Evolutionary conservation across 2,113 vertebrate species (phyloP).

Genomic region (Mohoua ochrocephala): DNA sequence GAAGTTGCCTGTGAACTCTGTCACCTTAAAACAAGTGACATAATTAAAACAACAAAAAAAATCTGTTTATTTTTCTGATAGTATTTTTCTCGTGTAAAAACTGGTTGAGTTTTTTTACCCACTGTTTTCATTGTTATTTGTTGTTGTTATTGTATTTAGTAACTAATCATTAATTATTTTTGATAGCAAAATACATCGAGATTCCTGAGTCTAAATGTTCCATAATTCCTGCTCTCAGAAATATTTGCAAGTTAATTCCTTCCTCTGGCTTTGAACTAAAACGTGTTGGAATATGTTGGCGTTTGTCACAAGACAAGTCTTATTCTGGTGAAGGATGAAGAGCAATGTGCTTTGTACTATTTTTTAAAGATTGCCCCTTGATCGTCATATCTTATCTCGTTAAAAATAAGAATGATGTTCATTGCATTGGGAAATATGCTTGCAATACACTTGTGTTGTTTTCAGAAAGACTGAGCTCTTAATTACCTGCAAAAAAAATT

Average conservation of each 20-base stretch:
- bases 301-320: background rate
- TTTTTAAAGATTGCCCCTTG: background rate
- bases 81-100: background rate
- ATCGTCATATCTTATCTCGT: background rate
- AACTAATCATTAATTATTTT: background rate
- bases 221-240: background rate
- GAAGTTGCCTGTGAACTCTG: background rate
- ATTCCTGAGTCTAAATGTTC: background rate
- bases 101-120: accelerated
- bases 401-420: background rate
- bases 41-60: background rate
- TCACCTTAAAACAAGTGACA: background rate
- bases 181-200: background rate
- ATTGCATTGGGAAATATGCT: background rate
- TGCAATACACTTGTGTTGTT: background rate
- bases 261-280: background rate
- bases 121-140: background rate
- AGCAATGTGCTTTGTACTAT: background rate
- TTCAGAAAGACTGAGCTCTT: background rate
- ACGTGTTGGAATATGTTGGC: background rate
- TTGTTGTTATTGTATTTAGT: background rate
- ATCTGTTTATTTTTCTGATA: background rate
- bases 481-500: background rate
- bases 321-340: background rate
- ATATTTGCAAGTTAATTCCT: background rate